Evolutionary conservation across 2,113 vertebrate species (phyloP).

Genomic region (Colaptes auratus): DNA sequence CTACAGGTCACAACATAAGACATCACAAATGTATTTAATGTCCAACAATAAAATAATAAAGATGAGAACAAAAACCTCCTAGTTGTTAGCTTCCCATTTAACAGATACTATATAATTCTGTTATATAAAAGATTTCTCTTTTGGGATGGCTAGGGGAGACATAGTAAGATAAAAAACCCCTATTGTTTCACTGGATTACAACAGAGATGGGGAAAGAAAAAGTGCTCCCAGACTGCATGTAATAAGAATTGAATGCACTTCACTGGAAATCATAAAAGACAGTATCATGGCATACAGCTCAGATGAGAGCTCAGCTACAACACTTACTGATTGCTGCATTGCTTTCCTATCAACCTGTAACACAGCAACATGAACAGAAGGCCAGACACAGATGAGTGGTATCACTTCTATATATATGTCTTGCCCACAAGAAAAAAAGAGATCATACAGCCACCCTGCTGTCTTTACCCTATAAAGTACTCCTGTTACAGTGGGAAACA

Average conservation of each 20-base stretch:
- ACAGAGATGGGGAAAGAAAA: neutral
- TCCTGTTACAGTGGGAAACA: neutral
- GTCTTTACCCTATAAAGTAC: neutral
- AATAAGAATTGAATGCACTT: neutral
- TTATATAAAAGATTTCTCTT: neutral
- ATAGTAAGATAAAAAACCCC: neutral
- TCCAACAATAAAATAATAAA: neutral
- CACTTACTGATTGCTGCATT: neutral
- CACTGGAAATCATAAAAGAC: neutral
- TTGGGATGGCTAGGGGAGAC: accelerated
- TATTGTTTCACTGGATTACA: neutral
- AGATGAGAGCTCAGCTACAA: neutral
- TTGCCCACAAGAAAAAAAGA: neutral
- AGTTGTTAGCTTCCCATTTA: neutral
- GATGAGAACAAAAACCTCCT: neutral
- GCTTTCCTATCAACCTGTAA: neutral
- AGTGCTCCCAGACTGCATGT: neutral
- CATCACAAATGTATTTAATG: neutral
- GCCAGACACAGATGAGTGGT: neutral
- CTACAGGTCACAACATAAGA: neutral
- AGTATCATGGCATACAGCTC: neutral
- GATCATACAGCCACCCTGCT: neutral
- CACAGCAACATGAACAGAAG: neutral
- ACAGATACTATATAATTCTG: neutral
- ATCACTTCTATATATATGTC: neutral